Percentiles rank a stretch among this genome's conserved stretches.
These are phyloP conservation scores for Euglossa dilemma DNA, from an alignment of 1,140 invertebrate genomes.

Conservation along the genomic window DNA sequence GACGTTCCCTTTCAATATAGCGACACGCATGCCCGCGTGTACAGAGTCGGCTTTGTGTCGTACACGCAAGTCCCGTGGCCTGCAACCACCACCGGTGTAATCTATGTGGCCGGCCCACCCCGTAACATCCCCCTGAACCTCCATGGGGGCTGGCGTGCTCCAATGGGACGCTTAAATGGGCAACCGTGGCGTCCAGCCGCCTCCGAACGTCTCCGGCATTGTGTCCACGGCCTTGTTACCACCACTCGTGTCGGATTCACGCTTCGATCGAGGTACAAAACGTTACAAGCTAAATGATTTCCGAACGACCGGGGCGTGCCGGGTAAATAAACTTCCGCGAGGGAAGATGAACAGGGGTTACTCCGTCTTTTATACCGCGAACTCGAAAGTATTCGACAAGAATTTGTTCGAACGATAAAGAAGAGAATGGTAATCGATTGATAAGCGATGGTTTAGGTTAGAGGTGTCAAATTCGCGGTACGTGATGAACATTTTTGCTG, in stretches of 20 bases:
- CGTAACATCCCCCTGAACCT: slow-evolving; percentile 21
- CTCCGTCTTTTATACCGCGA: neutral
- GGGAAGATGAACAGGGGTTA: neutral
- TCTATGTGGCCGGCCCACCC: slow-evolving; percentile 3
- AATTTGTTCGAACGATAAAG: neutral
- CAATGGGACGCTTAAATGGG: slow-evolving; percentile 43
- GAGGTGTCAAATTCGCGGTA: no score
- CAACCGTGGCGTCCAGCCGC: slow-evolving; percentile 33
- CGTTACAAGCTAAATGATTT: slow-evolving; percentile 28
- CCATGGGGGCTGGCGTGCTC: neutral
- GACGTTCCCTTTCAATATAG: slow-evolving; percentile 36
- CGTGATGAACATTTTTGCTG: no score
- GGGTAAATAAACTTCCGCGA: slow-evolving; percentile 36
- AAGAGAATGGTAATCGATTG: no score
- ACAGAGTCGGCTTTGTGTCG: slow-evolving; percentile 7
- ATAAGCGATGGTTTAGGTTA: no score
- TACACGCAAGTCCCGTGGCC: slow-evolving; percentile 22
- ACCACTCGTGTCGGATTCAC: slow-evolving; percentile 27
- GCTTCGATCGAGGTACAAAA: slow-evolving; percentile 8
- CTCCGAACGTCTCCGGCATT: slow-evolving; percentile 43
- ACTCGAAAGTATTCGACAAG: neutral
- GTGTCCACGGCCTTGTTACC: slow-evolving; percentile 52
- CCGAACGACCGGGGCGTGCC: slow-evolving; percentile 54
- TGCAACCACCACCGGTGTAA: slow-evolving; percentile 13
- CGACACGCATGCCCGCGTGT: slow-evolving; percentile 38